These are phyloP conservation scores for Coptodon rendalli DNA, from an alignment of 2,113 vertebrate species.

Conservation along the genomic window DNA sequence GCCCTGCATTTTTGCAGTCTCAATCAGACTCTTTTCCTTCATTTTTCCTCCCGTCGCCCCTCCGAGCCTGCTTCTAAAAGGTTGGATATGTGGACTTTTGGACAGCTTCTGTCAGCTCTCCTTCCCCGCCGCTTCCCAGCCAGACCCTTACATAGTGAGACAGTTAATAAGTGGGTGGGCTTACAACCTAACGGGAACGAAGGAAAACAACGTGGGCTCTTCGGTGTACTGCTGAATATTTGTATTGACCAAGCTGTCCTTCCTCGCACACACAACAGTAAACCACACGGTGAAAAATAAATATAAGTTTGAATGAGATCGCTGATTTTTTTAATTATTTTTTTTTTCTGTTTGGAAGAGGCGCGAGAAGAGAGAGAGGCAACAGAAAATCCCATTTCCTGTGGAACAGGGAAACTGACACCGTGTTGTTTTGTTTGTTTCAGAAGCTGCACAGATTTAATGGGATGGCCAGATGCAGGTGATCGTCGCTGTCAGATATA, in stretches of 20 bases:
- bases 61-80: not conserved
- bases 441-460: not conserved
- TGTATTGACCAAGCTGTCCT: not conserved
- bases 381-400: not conserved
- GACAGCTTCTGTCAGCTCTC: constrained; percentile 11
- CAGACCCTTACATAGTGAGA: constrained; percentile 9
- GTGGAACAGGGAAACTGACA: not conserved
- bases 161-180: constrained; percentile 53
- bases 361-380: not conserved
- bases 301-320: not conserved
- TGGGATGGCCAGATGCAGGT: not conserved
- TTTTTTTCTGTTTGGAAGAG: not conserved
- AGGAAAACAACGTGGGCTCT: not conserved
- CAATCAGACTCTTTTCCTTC: constrained; percentile 94
- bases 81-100: constrained; percentile 57
- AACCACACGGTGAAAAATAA: not conserved
- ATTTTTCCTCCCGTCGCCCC: constrained; percentile 55
- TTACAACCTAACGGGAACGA: constrained; percentile 8
- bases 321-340: rapidly evolving
- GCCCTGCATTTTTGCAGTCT: constrained; percentile 95
- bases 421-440: not conserved
- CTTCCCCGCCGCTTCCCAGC: constrained; percentile 1
- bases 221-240: not conserved
- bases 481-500: not conserved
- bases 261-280: not conserved